A percentile compares a stretch with the other conserved stretches of the same genome.
These are phyloP conservation scores for Pogonocichla stellata DNA, from an alignment of 2,113 vertebrate genomes.

Conservation along the genomic window DNA sequence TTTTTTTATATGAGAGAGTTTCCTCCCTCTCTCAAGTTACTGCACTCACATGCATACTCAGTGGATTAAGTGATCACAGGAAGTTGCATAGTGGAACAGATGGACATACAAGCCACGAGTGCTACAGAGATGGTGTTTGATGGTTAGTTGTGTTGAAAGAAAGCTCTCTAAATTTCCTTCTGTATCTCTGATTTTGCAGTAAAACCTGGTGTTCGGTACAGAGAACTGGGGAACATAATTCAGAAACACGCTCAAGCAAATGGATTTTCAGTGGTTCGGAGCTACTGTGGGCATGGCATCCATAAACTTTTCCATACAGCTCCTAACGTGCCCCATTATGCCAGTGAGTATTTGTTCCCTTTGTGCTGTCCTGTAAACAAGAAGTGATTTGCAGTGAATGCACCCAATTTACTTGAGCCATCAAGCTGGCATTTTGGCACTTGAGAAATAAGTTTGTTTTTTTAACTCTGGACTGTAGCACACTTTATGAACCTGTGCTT, in stretches of 20 bases:
- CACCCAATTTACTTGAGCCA: neutral
- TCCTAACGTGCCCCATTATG: conserved; percentile 94
- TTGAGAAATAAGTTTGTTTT: neutral
- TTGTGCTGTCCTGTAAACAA: neutral
- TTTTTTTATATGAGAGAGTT: neutral
- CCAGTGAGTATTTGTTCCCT: conserved; percentile 79
- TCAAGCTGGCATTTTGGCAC: neutral
- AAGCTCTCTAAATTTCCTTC: neutral
- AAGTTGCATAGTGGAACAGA: neutral
- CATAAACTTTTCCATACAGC: conserved; percentile 98
- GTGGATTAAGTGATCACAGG: neutral
- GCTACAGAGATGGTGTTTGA: neutral
- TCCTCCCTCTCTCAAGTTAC: neutral
- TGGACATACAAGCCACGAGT: neutral
- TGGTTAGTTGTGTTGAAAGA: neutral
- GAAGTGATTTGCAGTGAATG: neutral
- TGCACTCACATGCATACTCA: neutral
- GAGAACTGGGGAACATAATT: conserved; percentile 97
- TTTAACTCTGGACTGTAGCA: neutral
- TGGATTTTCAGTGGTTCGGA: conserved; percentile 96
- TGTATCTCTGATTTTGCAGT: conserved; percentile 74
- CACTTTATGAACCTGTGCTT: neutral
- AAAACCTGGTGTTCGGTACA: conserved; percentile 94
- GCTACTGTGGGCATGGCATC: conserved; percentile 98
- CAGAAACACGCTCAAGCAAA: conserved; percentile 97